Base-by-base conservation (phyloP, 2,113 vertebrate species). In the Brachyistius frenatus region DNA sequence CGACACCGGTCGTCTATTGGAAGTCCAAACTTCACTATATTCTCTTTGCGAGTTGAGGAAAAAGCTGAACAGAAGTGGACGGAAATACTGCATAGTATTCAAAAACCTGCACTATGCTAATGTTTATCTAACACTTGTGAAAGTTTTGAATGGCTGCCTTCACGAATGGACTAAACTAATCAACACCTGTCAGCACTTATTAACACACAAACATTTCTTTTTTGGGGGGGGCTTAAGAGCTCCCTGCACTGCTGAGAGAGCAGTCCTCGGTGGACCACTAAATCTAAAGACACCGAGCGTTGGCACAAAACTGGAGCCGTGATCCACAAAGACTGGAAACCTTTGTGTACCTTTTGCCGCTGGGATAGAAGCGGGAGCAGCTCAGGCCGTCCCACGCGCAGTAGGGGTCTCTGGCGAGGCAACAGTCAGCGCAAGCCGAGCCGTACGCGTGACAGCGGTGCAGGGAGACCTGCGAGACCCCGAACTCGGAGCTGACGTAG, bases 331-430 rank as follows among this genome's bases (percentile, higher is more conserved):
- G 39, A 50, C 52, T 84, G 36, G 37, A 50, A 74, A 65, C 1
- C 5, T 35, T 8, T 64, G 39, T 55, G 90, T 73, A 99, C 98
- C 98, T 96, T 90, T 99, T 99, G 5, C 97, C 96, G 1, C 96
- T 97, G 50, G 97, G 97, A 63, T 98, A 99, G 88, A 99, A 99
- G 70, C 96, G 96, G 6, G 98, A 98, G 91, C 98, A 99, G 85
- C 95, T 96, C 71, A 90, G 95, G n/a, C 98, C 98, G 2, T 99
- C 98, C 98, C 98, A 99, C 77, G 98, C 98, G 0, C 98, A 99
- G 92, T 99, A 99, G 0, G 98, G 98, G 65, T 99, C 98, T 36
- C 98, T 91, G 30, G 98, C 98, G 0, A 99, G 95, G 91, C 98
- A 99, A 93, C 98, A 99, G 93, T 99, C 98, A 0, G 98, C 98